Conservation (phyloP, 1,140 invertebrate species). For the Aporrectodea caliginosa region DNA sequence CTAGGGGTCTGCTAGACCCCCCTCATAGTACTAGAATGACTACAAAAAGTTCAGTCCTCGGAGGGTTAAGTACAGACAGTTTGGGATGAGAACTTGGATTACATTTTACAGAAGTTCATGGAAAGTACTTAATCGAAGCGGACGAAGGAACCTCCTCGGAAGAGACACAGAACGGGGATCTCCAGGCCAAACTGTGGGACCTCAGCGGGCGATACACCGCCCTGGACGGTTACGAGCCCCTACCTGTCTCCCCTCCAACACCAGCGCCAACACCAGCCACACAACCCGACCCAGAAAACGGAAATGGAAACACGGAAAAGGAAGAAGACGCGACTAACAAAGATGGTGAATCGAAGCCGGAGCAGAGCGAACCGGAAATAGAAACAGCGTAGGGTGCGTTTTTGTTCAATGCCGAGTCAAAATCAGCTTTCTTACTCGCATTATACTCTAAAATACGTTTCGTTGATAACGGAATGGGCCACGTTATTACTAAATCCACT, state of each 20-base stretch:
- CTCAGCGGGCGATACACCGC: slow-evolving; percentile 58
- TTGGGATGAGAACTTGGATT: too few relatives aligned
- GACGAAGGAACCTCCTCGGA: slow-evolving; percentile 61
- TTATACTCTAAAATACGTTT: too few relatives aligned
- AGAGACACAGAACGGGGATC: slow-evolving; percentile 65
- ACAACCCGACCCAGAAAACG: not conserved
- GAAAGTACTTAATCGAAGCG: slow-evolving; percentile 79
- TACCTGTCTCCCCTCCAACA: slow-evolving; percentile 38
- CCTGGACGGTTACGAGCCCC: slow-evolving; percentile 41
- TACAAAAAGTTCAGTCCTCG: too few relatives aligned
- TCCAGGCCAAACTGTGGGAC: slow-evolving; percentile 77
- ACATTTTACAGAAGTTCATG: slow-evolving; percentile 62
- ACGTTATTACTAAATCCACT: too few relatives aligned
- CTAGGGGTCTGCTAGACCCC: too few relatives aligned
- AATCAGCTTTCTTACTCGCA: too few relatives aligned
- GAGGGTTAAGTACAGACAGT: too few relatives aligned
- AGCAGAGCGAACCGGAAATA: not conserved
- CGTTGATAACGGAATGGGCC: too few relatives aligned
- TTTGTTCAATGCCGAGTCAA: too few relatives aligned
- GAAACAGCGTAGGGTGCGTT: too few relatives aligned
- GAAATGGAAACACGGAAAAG: not conserved
- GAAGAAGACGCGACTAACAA: not conserved
- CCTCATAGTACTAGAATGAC: too few relatives aligned
- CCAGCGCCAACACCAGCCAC: slow-evolving; percentile 35
- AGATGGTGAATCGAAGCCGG: not conserved